Conservation (phyloP, 2,888 invertebrate genomes). For the Syrphus vitripennis region DNA sequence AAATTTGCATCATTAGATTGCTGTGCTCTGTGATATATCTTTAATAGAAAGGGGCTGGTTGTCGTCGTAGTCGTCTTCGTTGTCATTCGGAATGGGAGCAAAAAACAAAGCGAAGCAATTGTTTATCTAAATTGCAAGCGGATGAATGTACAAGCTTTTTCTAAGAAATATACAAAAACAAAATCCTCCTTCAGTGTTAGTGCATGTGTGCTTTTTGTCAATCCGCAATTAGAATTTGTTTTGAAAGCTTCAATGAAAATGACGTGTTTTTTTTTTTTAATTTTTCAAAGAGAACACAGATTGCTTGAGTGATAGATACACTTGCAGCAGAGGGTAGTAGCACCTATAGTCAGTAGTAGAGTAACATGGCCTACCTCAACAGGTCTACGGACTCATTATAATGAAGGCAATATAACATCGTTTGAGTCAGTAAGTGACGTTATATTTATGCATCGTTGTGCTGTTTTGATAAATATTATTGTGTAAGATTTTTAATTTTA, state of each 20-base stretch:
- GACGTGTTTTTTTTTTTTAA: constrained; percentile 37
- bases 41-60: constrained; percentile 1
- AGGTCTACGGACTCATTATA: constrained; percentile 66
- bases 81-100: background rate
- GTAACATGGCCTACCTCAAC: constrained; percentile 67
- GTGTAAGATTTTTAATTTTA: background rate
- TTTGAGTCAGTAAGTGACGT: constrained; percentile 63
- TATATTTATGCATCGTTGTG: constrained; percentile 62
- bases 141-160: constrained; percentile 61
- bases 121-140: constrained; percentile 65
- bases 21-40: background rate
- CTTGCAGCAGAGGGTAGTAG: constrained; percentile 5
- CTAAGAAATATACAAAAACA: background rate
- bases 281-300: constrained; percentile 28
- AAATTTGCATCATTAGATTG: constrained; percentile 54
- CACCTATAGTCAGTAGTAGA: background rate
- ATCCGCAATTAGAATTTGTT: constrained; percentile 63
- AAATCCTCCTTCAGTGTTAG: background rate
- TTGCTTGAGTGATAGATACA: constrained; percentile 17
- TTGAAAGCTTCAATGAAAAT: constrained; percentile 44
- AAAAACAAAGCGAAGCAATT: constrained; percentile 37
- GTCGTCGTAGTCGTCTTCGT: background rate
- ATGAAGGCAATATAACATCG: constrained; percentile 59
- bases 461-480: constrained; percentile 3
- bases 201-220: constrained; percentile 51